Percentiles rank a stretch among this genome's conserved stretches.
phyloP scores from a whole-genome alignment of 1,140 invertebrate species.

The Ptiloglossa arizonensis region DNA sequence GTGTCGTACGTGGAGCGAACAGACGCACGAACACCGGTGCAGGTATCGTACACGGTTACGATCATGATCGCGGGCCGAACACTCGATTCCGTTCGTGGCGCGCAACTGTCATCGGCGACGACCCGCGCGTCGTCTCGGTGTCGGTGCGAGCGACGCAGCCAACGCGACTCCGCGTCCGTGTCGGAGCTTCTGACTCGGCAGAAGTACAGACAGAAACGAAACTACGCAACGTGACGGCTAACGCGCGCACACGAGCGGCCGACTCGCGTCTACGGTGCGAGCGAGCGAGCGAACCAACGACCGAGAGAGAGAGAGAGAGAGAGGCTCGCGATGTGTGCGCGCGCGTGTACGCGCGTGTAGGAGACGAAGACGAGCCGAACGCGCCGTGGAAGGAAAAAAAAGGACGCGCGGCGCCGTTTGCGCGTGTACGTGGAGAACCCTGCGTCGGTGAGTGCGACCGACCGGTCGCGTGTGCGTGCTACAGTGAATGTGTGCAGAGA shows the following conservation, averaged over 20 bases:
- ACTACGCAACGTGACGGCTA: constrained; percentile 78
- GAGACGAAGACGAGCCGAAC: constrained; percentile 48
- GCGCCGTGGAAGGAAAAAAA: constrained; percentile 38
- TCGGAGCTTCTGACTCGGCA: constrained; percentile 75
- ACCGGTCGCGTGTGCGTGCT: constrained; percentile 52
- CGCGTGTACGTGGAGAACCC: not conserved
- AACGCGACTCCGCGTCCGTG: constrained; percentile 70
- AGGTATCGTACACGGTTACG: constrained; percentile 5
- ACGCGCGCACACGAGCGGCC: constrained; percentile 63
- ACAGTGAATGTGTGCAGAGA: constrained; percentile 78
- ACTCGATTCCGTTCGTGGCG: not conserved
- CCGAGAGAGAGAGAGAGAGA: constrained; percentile 53
- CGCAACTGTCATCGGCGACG: constrained; percentile 34
- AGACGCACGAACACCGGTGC: too few species aligned
- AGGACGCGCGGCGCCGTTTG: constrained; percentile 39
- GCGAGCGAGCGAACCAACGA: constrained; percentile 49
- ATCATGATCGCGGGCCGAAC: not conserved
- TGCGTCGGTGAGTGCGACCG: constrained; percentile 46
- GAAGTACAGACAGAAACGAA: constrained; percentile 78
- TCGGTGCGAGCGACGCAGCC: constrained; percentile 59
- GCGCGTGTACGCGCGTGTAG: constrained; percentile 56
- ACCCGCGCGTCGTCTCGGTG: constrained; percentile 8
- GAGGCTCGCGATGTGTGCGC: constrained; percentile 36
- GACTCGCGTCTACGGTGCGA: constrained; percentile 62
- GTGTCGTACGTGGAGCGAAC: constrained; percentile 22